Base-by-base conservation (phyloP, 2,113 vertebrate species). In the Tragelaphus imberbis region DNA sequence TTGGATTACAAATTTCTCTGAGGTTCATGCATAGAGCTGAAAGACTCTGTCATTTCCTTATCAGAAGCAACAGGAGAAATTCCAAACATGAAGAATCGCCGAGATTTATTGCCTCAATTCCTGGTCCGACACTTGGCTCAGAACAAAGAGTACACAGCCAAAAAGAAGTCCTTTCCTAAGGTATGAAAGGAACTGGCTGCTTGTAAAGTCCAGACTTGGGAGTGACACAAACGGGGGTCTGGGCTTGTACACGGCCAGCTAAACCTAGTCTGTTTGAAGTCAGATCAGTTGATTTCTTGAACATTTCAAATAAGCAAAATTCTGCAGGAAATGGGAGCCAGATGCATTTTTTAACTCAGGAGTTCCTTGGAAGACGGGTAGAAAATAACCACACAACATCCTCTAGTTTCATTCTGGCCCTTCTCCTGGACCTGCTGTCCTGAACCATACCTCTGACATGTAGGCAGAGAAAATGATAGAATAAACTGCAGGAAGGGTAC, bases 241-340 rank as follows among this genome's bases (percentile, higher is more conserved):
- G 91, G 91, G 88, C 77, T 96, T 95, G 95, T 97, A 91, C 86
- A 91, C 21, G 0, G 97, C 97, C 98, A 97, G 86, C 94, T 94
- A 97, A 97, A 94, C 89, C 80, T 90, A 68, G 27, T 94, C 89
- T 95, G 95, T 98, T 98, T 98, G 97, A 98, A 98, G 97, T 98
- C 3, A 1, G 95, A 98, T 98, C 97, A 97, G 90, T 97, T 96
- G 97, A 97, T 97, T 97, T 97, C 97, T 98, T 97, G 92, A 97
- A 97, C 97, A 96, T 98, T 97, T 97, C 91, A 96, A 97, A 98
- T 97, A 98, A 98, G 98, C 97, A 97, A 92, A 97, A 91, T 98
- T 95, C 91, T 97, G 58, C 93, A 96, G 97, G 92, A 98, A 98
- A 98, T 98, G 91, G 93, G 75, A 98, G 96, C 97, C 97, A 98